Evolutionary conservation across 2,888 invertebrate genomes (phyloP), one percentile per base, ranked within the genome.

Genomic region (Drepana falcataria): DNA sequence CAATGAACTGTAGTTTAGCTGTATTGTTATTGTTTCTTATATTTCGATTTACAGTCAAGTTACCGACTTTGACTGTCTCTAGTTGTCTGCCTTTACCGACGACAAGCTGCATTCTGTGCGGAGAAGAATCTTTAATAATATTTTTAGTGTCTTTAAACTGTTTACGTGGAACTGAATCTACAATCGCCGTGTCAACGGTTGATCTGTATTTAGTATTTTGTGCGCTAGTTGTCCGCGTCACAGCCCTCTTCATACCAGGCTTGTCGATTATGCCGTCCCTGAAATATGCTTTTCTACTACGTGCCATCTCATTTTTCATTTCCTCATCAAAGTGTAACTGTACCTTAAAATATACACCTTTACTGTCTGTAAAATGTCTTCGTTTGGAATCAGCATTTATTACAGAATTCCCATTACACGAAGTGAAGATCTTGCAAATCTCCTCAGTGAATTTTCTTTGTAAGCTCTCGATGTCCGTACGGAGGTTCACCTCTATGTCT

Each of bases 401-500:
- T 4, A 48, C 52, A 51, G 58, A 70, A 51, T 57, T 65, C 3
- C 77, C 69, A 40, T 87, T 85, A 53, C 88, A 88, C 0, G 66
- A 54, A 2, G 66, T 57, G 53, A 89, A 88, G 34, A 62, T 56
- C 0, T 57, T 48, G 60, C 88, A 89, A n/a, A 83, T 64, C 54
- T 60, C 71, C 0, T 64, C 59, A 9, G 57, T 54, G 2, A 69
- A 63, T 4, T 73, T 69, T 2, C 58, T 62, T 60, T 70, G 67
- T 34, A 83, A 55, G 58, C 81, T 81, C 0, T 66, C 71, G 47
- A 87, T 63, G 48, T 87, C 87, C 0, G 77, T 58, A 41, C 64
- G 69, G 4, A 83, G 57, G 53, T 84, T 85, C 0, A 74, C 68
- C 2, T 49, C 55, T 2, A 88, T 57, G 57, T 89, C 87, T 53